Base-by-base conservation (phyloP, 2,113 vertebrate species). In the Bambusicola thoracicus region DNA sequence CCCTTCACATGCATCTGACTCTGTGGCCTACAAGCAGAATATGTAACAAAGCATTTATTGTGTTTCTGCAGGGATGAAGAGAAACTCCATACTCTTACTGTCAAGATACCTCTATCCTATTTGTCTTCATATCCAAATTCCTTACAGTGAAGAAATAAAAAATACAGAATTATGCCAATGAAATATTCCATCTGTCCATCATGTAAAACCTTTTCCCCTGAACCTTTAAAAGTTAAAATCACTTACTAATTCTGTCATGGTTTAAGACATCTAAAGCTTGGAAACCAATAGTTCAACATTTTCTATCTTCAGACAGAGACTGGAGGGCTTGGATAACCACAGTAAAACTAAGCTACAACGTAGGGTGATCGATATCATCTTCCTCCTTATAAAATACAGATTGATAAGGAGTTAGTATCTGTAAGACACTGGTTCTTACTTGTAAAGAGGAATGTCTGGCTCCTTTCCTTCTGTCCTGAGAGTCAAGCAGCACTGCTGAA, bases 381-480 rank as follows among this genome's bases (percentile, higher is more conserved):
- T 81, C 20, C n/a, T 92, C 29, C 7, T 34, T 13, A 44, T 14
- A 46, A 9, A 91, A 70, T 43, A 25, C 29, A 90, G 32, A 76
- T 13, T 48, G 29, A 58, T 44, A 67, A 91, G 59, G 44, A 65
- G 30, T 41, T 73, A 38, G 9, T 22, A 46, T 38, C 30, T 25
- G 6, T 10, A 43, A 51, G 20, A 67, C 38, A 27, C 1, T 17
- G 34, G 18, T 30, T 96, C 98, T 99, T 98, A 99, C 99, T 99
- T 99, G 97, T 99, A 99, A 34, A 99, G 98, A 15, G 99, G 99
- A 94, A 99, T 99, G 73, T 99, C 99, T 0, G 99, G 99, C 82
- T 99, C 99, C 94, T 99, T 99, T 63, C 99, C 99, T 97, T 99
- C 99, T 0, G 99, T 99, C 66, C 99, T 97, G 49, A 99, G 98